Evolutionary conservation across 2,888 invertebrate species (phyloP), one percentile per base, ranked within the genome.

Genomic region (Heliconius erato): DNA sequence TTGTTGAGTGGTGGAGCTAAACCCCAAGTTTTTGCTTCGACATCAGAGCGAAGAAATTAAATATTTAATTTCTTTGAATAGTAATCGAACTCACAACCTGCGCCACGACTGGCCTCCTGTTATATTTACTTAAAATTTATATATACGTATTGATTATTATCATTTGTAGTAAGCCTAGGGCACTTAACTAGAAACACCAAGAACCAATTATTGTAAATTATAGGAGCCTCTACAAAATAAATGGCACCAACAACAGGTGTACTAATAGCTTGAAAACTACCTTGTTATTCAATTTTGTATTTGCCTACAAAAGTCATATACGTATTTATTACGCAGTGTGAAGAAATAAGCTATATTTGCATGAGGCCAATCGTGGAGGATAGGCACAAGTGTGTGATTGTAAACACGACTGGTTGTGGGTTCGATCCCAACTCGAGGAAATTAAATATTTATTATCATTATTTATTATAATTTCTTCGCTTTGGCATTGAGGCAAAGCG

Each of bases 121-220:
- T 54, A 28, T 23, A 49, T 59, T 74, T 5, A 54, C 6, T 40
- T 32, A 28, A 54, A 74, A 74, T 11, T 74, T 49, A 74, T n/a
- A 16, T 63, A 65, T 65, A 26, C 28, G 14, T 35, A 71, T 71
- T 71, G 26, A 44, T 26, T 71, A 40, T 71, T 71, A n/a, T 71
- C 6, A 26, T 40, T 71, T 44, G 26, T 26, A 44, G 40, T 26
- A 44, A 44, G 71, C 16, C 71, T 71, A 14, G 71, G 14, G 40
- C 44, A 26, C 14, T 69, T 40, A 69, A 40, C 71, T 71, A 40
- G 71, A 71, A 71, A 71, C 71, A 44, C n/a, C 26, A 40, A 71
- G 71, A 44, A 44, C 40, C 44, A 71, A 71, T 71, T 71, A 71
- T 71, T 26, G 14, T 71, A 71, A 71, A 71, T 71, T 40, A n/a